Conservation (phyloP, 2,888 invertebrate species). For the Matsumyia berberina region DNA sequence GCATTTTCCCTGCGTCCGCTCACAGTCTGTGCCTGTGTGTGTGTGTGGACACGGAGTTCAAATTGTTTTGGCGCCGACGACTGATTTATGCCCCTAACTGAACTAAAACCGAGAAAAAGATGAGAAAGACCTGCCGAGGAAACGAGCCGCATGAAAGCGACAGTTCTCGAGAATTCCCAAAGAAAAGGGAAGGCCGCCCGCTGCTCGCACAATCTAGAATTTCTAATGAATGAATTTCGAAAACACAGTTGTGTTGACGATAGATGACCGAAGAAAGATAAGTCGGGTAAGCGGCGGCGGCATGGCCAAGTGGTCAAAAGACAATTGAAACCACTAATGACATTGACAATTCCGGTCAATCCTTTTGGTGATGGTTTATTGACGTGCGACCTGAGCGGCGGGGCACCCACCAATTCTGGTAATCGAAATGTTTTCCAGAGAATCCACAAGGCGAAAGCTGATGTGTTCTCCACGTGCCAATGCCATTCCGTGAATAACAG, state of each 20-base stretch:
- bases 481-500: slow-evolving; percentile 25
- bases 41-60: slow-evolving; percentile 37
- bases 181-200: slow-evolving; percentile 55
- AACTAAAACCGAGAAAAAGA: slow-evolving; percentile 26
- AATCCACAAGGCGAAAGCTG: slow-evolving; percentile 21
- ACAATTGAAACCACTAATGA: slow-evolving; percentile 48
- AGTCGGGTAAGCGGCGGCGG: slow-evolving; percentile 19
- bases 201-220: slow-evolving; percentile 45
- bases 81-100: slow-evolving; percentile 47
- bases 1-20: not conserved
- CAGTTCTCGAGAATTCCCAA: slow-evolving; percentile 61
- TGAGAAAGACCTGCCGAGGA: slow-evolving; percentile 33
- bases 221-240: slow-evolving; percentile 63
- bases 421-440: slow-evolving; percentile 5
- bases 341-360: slow-evolving; percentile 33
- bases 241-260: slow-evolving; percentile 29
- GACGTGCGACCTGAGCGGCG: slow-evolving; percentile 2
- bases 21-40: not conserved
- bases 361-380: slow-evolving; percentile 32
- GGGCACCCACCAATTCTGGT: not conserved
- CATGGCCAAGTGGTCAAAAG: slow-evolving; percentile 31
- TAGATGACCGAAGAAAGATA: slow-evolving; percentile 41
- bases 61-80: slow-evolving; percentile 65
- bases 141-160: slow-evolving; percentile 55
- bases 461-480: slow-evolving; percentile 61